Base-by-base conservation (phyloP, 2,888 invertebrate species). In the Doris montereyensis region DNA sequence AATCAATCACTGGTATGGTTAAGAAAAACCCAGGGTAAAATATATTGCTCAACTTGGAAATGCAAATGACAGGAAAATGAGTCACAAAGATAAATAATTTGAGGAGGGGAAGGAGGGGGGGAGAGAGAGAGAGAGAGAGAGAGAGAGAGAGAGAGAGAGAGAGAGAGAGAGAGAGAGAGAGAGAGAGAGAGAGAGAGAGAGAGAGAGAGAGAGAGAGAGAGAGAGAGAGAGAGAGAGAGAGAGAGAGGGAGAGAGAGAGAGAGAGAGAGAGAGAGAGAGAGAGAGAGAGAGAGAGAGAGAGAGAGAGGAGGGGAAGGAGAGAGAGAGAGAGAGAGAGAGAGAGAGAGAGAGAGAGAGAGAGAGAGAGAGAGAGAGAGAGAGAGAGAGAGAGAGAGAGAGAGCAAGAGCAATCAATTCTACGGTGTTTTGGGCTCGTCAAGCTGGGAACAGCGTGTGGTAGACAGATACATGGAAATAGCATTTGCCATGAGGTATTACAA, bases 201-300 rank as follows among this genome's bases (percentile, higher is more conserved):
- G 76, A 76, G 76, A 57, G 68, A 68, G 60, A 75, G 75, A 62
- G 62, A 62, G 60, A 60, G 60, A 62, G 62, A n/a, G 60, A 60
- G 75, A 21, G 21, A 35, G 62, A 62, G 62, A 21, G 21, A 21
- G 62, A 62, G 62, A 21, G 24, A 21, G 62, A 72, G 41, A 41
- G 10, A 72, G 32, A 72, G 35, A 72, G 52, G 17, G 52, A 41
- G 17, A 41, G 52, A 41, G 52, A 41, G 52, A 41, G 52, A 41
- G 52, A 41, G 8, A 67, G 62, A 62, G 62, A 21, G 24, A 21
- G 62, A 62, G 62, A 21, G 24, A 21, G 62, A 62, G 62, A 21
- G 24, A 21, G 62, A 62, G n/a, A n/a, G 62, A 21, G 24, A 21
- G 62, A 62, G 62, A 21, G 24, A 21, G 62, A 62, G 62, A 21